Evolutionary conservation across 2,797 vertebrate genomes (phyloP).

Genomic region (Trachops cirrhosus): DNA sequence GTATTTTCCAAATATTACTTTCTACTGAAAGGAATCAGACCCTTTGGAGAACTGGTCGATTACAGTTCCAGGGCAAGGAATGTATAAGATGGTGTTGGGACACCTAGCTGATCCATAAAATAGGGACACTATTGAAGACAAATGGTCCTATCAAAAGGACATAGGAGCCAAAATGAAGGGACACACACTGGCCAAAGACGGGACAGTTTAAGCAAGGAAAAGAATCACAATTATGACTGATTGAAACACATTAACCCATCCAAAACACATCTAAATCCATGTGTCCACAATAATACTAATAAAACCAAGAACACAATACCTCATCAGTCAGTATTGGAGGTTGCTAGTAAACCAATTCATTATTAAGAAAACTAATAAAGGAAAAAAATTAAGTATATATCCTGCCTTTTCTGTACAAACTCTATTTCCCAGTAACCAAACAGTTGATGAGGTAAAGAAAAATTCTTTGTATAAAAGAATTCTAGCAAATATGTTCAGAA

Average conservation of each 20-base stretch:
- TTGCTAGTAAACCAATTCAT: background rate
- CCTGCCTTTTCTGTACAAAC: background rate
- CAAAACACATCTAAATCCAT: background rate
- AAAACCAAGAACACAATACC: background rate
- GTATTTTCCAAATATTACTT: background rate
- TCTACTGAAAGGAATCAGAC: background rate
- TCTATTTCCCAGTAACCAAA: background rate
- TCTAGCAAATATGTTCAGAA: background rate
- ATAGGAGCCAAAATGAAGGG: background rate
- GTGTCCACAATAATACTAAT: background rate
- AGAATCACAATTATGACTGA: background rate
- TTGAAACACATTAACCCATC: background rate
- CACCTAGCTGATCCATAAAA: background rate
- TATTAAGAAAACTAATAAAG: conserved; percentile 12
- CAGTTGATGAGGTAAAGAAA: background rate
- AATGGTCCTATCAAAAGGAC: background rate
- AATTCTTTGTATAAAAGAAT: background rate
- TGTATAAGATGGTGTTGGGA: background rate
- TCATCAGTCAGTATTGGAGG: background rate
- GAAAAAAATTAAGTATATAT: background rate
- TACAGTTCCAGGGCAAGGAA: background rate
- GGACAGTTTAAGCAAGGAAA: background rate
- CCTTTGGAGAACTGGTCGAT: background rate
- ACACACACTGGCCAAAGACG: background rate
- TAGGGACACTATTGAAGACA: background rate